Evolutionary conservation across 2,797 vertebrate species (phyloP), one percentile per base, ranked within the genome.

Genomic region (Mus minutoides): DNA sequence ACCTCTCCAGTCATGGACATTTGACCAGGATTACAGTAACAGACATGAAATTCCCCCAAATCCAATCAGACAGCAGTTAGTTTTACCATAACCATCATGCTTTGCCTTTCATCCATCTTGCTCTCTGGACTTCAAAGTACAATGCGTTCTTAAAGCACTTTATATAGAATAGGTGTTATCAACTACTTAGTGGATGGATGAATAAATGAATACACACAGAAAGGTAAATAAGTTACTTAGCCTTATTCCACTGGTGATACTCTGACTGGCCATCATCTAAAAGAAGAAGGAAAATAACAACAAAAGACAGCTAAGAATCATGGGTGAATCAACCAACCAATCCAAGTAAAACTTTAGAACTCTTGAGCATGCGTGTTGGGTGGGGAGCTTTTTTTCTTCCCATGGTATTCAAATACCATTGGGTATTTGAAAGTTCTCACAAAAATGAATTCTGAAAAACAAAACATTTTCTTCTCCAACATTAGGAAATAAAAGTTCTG

Each of bases 401-500:
- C 84, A 71, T 79, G 16, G 75, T 91, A 86, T 71, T 97, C 60
- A 96, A 60, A 93, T n/a, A n/a, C n/a, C n/a, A 64, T 37, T 46
- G 43, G 92, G 82, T 75, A 91, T 93, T 96, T 91, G 37, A 94
- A 96, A 94, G 52, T 10, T 29, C 43, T 69, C 78, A 91, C 73
- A 96, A 89, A 97, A 96, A 52, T 62, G 91, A 92, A 96, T 90
- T 92, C 94, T 94, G 71, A 85, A 56, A 93, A 60, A 94, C 64
- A 94, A 96, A 96, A 96, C 46, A 95, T 94, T 95, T 69, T 93
- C 71, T 97, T 92, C 86, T 92, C 34, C 58, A 91, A 69, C 71
- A 92, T 92, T 92, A 96, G 84, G 89, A 97, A 94, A 89, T 94
- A 95, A 91, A 97, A 96, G 96, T 64, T 97, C 56, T 94, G 62